Evolutionary conservation across 2,113 vertebrate genomes (phyloP), one percentile per base, ranked within the genome.

Genomic region (Corythaeola cristata): DNA sequence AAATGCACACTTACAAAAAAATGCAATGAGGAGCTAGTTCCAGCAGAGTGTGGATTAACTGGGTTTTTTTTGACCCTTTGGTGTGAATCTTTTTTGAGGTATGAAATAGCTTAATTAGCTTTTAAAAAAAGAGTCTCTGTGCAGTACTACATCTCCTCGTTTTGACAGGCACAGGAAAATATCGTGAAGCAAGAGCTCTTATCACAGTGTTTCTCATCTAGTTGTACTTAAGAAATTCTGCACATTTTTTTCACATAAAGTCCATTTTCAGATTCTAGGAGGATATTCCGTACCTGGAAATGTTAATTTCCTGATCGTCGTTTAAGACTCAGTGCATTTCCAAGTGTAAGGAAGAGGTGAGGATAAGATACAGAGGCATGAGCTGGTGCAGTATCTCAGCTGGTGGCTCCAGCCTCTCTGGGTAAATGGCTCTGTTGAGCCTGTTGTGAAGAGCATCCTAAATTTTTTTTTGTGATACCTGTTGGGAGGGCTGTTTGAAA

Each of bases 71-170:
- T 72, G 0, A 7, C 63, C 28, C 28, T 81, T 93, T 2, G 1
- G 16, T 94, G 24, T 87, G 53, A 66, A 37, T 35, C 4, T 75
- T 82, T 87, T 93, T 79, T 53, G 12, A 87, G 47, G 35, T 78
- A 89, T 53, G 45, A 94, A 92, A 82, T 81, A 60, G 24, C 33
- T 79, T 87, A 88, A 90, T 93, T 90, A 88, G 27, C 28, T 78
- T 79, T 53, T 1, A 1, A 12, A 41, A 80, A 73, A 72, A 67
- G 15, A 45, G 6, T 35, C 24, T 79, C 21, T 28, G 19, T 56
- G 30, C 56, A 45, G 27, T 74, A 74, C 35, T 75, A 0, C 28
- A 64, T 90, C 76, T 89, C 24, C 62, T 73, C 7, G 2, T 75
- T 95, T 94, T 91, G 77, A 79, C 20, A 73, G 47, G n/a, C 33